Base-by-base conservation (phyloP, 2,888 invertebrate species). In the Euplagia quadripunctaria region DNA sequence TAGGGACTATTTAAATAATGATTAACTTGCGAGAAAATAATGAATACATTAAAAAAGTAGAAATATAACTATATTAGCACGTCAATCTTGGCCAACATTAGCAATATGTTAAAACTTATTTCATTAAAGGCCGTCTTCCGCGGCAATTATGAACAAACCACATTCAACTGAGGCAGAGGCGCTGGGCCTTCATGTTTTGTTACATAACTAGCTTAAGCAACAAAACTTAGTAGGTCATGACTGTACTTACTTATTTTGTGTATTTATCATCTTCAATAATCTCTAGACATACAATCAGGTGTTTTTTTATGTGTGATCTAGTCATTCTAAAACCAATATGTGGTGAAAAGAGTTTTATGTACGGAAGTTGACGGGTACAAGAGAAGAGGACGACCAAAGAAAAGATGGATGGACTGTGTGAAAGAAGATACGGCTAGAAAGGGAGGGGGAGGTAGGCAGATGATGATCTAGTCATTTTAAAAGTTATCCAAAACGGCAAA, bases 181-280 rank as follows among this genome's bases (percentile, higher is more conserved):
- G 72, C 66, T 75, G 61, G 71, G 64, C 51, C 66, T 66, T 51
- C 66, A 68, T 64, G 77, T 67, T 74, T 72, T 61, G 73, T 84
- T 82, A 79, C 76, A 49, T 79, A 82, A 84, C 64, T 8, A 41
- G 72, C 77, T 81, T 80, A 79, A 69, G 86, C 76, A 87, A 87
- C 72, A 74, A 2, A 31, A 83, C 87, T 84, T 80, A 87, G 87
- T 88, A 70, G 88, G 88, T 86, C 85, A 75, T 70, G 76, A 70
- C 17, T 78, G 80, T 79, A 79, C 74, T 73, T 78, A 85, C 78
- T 77, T 67, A 77, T 82, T 84, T 82, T 80, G 79, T 76, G 80
- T 84, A 74, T 80, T 70, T 31, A 58, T 58, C n/a, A 58, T 58
- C 20, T 58, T 61, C 31, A 31, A 58, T 58, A 58, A 58, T 11